Evolutionary conservation across 2,797 vertebrate genomes (phyloP).

Genomic region (Sciurus carolinensis): DNA sequence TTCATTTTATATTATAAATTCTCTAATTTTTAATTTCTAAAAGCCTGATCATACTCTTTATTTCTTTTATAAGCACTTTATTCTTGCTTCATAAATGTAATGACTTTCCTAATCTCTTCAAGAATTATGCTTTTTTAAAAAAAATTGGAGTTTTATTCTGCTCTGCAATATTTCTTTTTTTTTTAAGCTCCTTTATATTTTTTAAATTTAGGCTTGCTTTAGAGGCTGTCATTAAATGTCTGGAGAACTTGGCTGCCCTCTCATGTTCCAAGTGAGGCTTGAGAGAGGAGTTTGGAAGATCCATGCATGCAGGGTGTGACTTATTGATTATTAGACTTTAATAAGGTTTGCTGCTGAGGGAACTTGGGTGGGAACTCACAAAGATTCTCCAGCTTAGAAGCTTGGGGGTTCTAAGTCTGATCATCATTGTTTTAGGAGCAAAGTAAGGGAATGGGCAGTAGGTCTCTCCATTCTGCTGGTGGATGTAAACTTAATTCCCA

Average conservation of each 20-base stretch:
- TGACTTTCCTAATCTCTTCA: background rate
- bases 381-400: background rate
- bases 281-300: background rate
- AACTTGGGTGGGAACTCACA: background rate
- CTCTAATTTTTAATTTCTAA: background rate
- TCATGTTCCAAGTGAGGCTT: background rate
- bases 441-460: background rate
- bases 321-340: background rate
- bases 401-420: background rate
- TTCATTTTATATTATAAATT: slow-evolving; percentile 23
- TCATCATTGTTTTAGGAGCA: background rate
- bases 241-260: background rate
- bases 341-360: background rate
- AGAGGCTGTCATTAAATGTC: background rate
- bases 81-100: slow-evolving; percentile 18
- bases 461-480: background rate
- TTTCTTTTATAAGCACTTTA: background rate
- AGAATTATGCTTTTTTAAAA: background rate
- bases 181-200: background rate
- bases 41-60: background rate
- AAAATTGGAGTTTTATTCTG: background rate
- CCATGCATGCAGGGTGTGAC: too few species aligned
- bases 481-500: background rate
- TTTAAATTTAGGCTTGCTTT: background rate
- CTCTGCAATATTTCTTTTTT: background rate